These are phyloP conservation scores for Lutjanus erythropterus DNA, from an alignment of 2,113 vertebrate species.

Conservation along the genomic window DNA sequence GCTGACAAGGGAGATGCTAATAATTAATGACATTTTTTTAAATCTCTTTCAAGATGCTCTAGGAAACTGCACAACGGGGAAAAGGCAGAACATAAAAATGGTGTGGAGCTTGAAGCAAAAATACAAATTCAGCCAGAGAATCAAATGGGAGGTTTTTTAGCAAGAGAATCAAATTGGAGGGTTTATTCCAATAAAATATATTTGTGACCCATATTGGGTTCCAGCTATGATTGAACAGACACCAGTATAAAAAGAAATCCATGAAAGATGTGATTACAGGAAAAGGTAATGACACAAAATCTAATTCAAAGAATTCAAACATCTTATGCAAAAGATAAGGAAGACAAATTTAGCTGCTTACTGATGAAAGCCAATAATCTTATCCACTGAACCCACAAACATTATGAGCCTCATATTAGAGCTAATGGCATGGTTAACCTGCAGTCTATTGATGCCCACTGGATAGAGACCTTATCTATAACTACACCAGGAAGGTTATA, in stretches of 20 bases:
- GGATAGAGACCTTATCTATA: neutral
- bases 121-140: conserved; percentile 26
- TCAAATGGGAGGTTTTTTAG: conserved; percentile 19
- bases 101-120: conserved; percentile 35
- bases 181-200: neutral
- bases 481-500: too few species aligned
- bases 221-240: conserved; percentile 22
- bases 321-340: neutral
- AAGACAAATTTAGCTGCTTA: neutral
- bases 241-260: neutral
- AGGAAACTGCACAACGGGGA: conserved; percentile 43
- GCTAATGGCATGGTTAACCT: neutral
- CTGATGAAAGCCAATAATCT: neutral
- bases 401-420: neutral
- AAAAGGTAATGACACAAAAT: neutral
- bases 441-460: neutral
- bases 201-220: conserved; percentile 54
- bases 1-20: conserved; percentile 65
- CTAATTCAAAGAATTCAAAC: neutral
- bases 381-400: neutral
- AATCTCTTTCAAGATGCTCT: conserved; percentile 69
- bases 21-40: conserved; percentile 68
- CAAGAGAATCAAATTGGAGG: conserved; percentile 11
- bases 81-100: conserved; percentile 37
- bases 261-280: neutral